Evolutionary conservation across 2,113 vertebrate genomes (phyloP).

Genomic region (Amphilophus citrinellus): DNA sequence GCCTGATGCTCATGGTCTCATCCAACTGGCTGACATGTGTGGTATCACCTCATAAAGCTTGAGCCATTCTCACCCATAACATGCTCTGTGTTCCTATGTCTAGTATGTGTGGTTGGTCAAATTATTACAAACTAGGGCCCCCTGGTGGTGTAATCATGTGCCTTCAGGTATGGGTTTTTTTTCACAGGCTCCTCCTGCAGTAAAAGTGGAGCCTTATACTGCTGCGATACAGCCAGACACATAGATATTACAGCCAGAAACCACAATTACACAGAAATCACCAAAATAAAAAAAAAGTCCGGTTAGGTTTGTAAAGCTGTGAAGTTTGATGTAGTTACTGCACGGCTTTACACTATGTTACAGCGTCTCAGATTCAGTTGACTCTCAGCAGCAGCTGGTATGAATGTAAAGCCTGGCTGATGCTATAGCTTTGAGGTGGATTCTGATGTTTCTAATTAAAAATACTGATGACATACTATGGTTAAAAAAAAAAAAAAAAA

Average conservation of each 20-base stretch:
- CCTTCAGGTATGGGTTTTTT: slow-evolving; percentile 25
- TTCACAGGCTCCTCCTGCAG: slow-evolving; percentile 31
- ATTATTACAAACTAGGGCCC: slow-evolving; percentile 42
- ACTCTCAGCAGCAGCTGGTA: background rate
- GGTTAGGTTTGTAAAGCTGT: background rate
- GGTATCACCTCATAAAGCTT: slow-evolving; percentile 33
- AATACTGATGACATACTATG: background rate
- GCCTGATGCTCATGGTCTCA: slow-evolving; percentile 65
- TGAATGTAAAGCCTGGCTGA: background rate
- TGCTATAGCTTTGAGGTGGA: background rate
- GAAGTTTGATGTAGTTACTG: background rate
- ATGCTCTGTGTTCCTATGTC: slow-evolving; percentile 23
- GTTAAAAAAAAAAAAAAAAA: background rate
- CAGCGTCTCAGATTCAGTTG: background rate
- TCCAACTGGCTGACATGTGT: slow-evolving; percentile 79
- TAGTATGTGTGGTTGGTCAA: slow-evolving; percentile 15
- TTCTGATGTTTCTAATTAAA: background rate
- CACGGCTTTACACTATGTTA: background rate
- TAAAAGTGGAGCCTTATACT: background rate
- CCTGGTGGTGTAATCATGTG: slow-evolving; percentile 66
- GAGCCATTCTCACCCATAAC: slow-evolving; percentile 41
- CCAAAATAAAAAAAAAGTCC: background rate
- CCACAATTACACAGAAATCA: background rate
- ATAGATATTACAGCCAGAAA: background rate
- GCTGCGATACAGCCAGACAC: background rate